These are phyloP conservation scores for Prionace glauca DNA, from an alignment of 2,797 vertebrate species.

Conservation along the genomic window DNA sequence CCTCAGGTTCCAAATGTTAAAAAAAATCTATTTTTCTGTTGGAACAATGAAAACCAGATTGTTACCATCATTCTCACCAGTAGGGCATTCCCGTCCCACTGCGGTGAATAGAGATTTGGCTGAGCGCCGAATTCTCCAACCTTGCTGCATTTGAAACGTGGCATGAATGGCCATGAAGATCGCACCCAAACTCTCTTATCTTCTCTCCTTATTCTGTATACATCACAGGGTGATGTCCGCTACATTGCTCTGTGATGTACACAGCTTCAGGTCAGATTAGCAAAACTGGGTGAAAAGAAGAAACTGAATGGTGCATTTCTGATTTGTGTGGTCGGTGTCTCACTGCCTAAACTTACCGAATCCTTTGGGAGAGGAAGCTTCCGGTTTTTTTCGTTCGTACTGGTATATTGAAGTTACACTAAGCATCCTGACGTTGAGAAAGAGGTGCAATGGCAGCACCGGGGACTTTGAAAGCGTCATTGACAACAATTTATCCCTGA, in stretches of 20 bases:
- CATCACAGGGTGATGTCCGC: neutral
- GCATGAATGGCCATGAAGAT: too few relatives aligned
- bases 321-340: neutral
- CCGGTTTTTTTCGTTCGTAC: neutral
- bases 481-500: constrained; percentile 14
- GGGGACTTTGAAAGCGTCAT: neutral
- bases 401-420: neutral
- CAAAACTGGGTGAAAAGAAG: neutral
- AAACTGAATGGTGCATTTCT: neutral
- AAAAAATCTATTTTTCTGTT: neutral
- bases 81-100: too few relatives aligned
- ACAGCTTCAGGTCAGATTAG: neutral
- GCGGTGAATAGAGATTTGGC: too few relatives aligned
- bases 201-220: neutral
- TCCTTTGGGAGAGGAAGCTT: too few relatives aligned
- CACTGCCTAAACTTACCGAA: neutral
- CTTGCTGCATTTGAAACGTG: too few relatives aligned
- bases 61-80: neutral
- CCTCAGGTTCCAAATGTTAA: neutral
- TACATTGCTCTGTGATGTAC: neutral
- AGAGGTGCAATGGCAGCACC: neutral
- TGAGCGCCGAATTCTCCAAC: too few relatives aligned
- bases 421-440: neutral
- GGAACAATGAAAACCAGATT: too few relatives aligned
- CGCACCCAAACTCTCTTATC: too few relatives aligned